phyloP scores from a whole-genome alignment of 2,888 invertebrate species.

The Himalopsyche japonica region DNA sequence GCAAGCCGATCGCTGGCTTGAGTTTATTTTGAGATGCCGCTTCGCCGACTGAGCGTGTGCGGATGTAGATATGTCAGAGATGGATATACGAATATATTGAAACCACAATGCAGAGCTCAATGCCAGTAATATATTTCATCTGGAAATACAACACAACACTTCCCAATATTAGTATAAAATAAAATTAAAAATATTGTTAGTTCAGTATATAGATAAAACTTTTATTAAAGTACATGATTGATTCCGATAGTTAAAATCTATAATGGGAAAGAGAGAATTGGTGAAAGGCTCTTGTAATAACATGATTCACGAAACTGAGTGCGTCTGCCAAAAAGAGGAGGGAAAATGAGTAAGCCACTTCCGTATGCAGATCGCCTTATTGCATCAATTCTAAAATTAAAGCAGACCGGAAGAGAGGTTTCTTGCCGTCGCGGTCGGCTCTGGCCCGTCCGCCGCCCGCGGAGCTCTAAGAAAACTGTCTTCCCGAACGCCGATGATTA shows the following conservation, averaged over 20 bases:
- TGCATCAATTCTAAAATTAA: constrained; percentile 6
- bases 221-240: constrained; percentile 62
- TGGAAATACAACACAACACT: constrained; percentile 62
- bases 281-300: constrained; percentile 38
- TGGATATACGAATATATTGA: constrained; percentile 46
- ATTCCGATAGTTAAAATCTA: constrained; percentile 58
- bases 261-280: constrained; percentile 61
- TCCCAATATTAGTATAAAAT: constrained; percentile 64
- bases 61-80: neutral
- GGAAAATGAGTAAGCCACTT: constrained; percentile 58
- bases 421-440: neutral
- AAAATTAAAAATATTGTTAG: constrained; percentile 64
- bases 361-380: constrained; percentile 43
- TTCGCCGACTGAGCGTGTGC: neutral
- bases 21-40: constrained; percentile 37
- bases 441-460: neutral
- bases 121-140: constrained; percentile 59
- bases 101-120: constrained; percentile 61
- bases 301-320: constrained; percentile 19
- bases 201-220: constrained; percentile 58
- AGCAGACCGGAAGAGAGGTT: neutral
- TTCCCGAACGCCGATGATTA: neutral
- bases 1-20: constrained; percentile 35
- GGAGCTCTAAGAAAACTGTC: neutral
- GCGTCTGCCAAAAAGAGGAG: constrained; percentile 42